A percentile compares a stretch with the other conserved stretches of the same genome.
Conservation (phyloP, 2,113 vertebrate species). For the Telmatochromis sp. region DNA sequence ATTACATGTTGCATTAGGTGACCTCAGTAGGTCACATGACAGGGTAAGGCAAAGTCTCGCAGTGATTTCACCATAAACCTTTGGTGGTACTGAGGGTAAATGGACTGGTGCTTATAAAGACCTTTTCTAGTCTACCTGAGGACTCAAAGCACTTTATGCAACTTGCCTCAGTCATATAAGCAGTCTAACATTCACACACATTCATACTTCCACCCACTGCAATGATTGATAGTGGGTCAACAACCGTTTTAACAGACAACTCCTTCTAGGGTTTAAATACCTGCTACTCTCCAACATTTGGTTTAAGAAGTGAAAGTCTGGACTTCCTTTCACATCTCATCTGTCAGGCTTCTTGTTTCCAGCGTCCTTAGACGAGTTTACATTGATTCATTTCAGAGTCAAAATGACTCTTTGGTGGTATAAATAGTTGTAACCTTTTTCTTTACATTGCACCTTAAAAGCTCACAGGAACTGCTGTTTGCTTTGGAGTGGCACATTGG, state of each 20-base stretch:
- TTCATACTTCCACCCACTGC: neutral
- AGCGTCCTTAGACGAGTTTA: neutral
- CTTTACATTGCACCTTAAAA: neutral
- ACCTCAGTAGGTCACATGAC: neutral
- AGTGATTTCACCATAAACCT: neutral
- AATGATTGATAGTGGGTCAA: neutral
- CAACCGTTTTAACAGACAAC: neutral
- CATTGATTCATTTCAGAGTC: neutral
- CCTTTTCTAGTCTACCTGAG: neutral
- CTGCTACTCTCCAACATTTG: neutral
- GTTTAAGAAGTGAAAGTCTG: neutral
- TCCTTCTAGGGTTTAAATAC: neutral
- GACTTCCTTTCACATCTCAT: neutral
- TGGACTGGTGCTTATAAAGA: neutral
- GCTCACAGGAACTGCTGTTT: neutral
- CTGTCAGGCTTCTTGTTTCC: neutral
- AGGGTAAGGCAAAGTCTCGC: neutral
- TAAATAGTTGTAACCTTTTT: neutral
- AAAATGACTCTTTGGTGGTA: neutral
- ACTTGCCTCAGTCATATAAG: neutral
- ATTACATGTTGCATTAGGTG: neutral
- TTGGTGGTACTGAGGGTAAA: neutral
- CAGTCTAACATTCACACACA: neutral
- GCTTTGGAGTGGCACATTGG: neutral
- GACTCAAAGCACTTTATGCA: neutral